Evolutionary conservation across 1,140 invertebrate genomes (phyloP).

Genomic region (Wasmannia auropunctata): DNA sequence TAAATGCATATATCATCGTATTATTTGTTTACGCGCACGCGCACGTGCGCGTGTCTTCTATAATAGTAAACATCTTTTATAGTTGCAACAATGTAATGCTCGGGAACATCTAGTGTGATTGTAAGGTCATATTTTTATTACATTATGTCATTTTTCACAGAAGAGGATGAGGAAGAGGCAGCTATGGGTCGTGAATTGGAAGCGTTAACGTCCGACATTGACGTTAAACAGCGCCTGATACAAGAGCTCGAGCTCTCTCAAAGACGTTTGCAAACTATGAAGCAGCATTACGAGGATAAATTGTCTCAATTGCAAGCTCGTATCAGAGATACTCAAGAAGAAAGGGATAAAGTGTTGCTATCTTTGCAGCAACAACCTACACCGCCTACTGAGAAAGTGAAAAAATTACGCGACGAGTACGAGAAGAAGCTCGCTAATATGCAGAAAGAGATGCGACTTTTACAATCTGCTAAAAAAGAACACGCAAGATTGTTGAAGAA

Average conservation of each 20-base stretch:
- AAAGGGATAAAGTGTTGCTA: slow-evolving; percentile 96
- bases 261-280: slow-evolving; percentile 92
- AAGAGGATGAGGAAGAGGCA: slow-evolving; percentile 84
- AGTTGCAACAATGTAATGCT: neutral
- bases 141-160: slow-evolving; percentile 67
- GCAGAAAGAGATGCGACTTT: slow-evolving; percentile 94
- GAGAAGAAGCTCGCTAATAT: slow-evolving; percentile 94
- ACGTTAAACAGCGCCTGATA: slow-evolving; percentile 96
- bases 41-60: neutral
- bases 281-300: slow-evolving; percentile 97
- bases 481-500: slow-evolving; percentile 93
- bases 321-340: slow-evolving; percentile 95
- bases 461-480: slow-evolving; percentile 96
- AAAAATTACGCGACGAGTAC: slow-evolving; percentile 96
- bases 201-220: slow-evolving; percentile 95
- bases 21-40: neutral
- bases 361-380: slow-evolving; percentile 86
- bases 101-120: neutral
- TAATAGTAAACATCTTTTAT: neutral
- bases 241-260: slow-evolving; percentile 97
- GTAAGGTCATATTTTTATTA: neutral
- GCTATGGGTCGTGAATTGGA: slow-evolving; percentile 90
- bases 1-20: neutral
- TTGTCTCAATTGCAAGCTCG: slow-evolving; percentile 94
- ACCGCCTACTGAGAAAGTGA: slow-evolving; percentile 91